Conservation (phyloP, 1,140 invertebrate species). For the Micrasema minimum region DNA sequence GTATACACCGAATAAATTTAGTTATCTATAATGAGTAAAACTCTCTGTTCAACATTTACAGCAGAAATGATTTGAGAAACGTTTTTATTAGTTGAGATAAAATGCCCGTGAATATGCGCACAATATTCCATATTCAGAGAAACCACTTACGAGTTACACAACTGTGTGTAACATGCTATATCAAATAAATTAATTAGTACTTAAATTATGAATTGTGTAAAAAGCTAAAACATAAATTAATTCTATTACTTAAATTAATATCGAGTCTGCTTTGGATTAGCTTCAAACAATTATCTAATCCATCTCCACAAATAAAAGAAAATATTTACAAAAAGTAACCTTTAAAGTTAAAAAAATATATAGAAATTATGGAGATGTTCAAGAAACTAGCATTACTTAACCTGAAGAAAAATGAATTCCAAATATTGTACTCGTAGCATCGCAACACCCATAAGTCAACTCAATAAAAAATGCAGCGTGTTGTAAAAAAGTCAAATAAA, state of each 20-base stretch:
- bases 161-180: conserved; percentile 22
- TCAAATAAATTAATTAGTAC: conserved; percentile 19
- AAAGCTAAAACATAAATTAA: conserved; percentile 33
- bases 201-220: conserved; percentile 25
- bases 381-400: not conserved
- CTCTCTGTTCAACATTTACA: conserved; percentile 9
- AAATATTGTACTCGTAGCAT: too few relatives aligned
- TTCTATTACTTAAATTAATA: conserved; percentile 20
- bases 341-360: not conserved
- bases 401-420: too few relatives aligned
- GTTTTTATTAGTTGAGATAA: not conserved
- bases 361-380: conserved; percentile 6
- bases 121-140: not conserved
- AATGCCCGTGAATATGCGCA: not conserved
- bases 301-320: conserved; percentile 17
- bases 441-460: not conserved
- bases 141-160: too few relatives aligned
- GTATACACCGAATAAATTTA: conserved; percentile 29
- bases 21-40: conserved; percentile 14
- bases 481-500: conserved; percentile 19
- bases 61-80: not conserved
- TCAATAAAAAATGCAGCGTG: conserved; percentile 28
- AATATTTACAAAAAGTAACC: conserved; percentile 20
- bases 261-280: conserved; percentile 36
- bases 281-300: conserved; percentile 4